A percentile compares a stretch with the other conserved stretches of the same genome.
These are phyloP conservation scores for Meteorus sp. DNA, from an alignment of 1,140 invertebrate genomes.

Conservation along the genomic window DNA sequence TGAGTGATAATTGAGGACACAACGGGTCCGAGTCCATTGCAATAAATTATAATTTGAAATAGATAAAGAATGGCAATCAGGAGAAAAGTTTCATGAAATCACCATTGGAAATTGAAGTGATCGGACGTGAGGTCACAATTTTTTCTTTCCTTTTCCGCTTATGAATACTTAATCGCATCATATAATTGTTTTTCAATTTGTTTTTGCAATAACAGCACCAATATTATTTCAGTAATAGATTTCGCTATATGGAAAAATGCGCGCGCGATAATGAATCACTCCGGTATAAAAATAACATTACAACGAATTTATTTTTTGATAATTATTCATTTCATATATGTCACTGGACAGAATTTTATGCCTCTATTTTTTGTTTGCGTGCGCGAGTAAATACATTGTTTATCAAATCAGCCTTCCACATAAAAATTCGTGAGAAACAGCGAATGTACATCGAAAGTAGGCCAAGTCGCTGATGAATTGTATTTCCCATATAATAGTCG, in stretches of 20 bases:
- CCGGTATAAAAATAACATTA: conserved; percentile 22
- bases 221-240: background rate
- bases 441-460: too few relatives aligned
- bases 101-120: too few relatives aligned
- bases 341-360: background rate
- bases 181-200: background rate
- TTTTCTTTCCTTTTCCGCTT: background rate
- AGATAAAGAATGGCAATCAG: too few relatives aligned
- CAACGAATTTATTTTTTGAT: conserved; percentile 7
- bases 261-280: conserved; percentile 6
- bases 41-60: background rate
- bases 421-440: too few relatives aligned
- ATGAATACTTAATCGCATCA: background rate
- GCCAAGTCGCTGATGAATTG: too few relatives aligned
- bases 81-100: too few relatives aligned
- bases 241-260: background rate
- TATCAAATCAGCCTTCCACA: too few relatives aligned
- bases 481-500: too few relatives aligned
- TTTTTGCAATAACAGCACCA: conserved; percentile 19
- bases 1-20: background rate
- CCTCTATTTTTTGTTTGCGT: background rate
- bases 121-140: background rate
- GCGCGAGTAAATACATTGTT: conserved; percentile 55
- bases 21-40: background rate
- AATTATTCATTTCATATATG: background rate